Evolutionary conservation across 2,797 vertebrate species (phyloP).

Genomic region (Malacoraja senta): DNA sequence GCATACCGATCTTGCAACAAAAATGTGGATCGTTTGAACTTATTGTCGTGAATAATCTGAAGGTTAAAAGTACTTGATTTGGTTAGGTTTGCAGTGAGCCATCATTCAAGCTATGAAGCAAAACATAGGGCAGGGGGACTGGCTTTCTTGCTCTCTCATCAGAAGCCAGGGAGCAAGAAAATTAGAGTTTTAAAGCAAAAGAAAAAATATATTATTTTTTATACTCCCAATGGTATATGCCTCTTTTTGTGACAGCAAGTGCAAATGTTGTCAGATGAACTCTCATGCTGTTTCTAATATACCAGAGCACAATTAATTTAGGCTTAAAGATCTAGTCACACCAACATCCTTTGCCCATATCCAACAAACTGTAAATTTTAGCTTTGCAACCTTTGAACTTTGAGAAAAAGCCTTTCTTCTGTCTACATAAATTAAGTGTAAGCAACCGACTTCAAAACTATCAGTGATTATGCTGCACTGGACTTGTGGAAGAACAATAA

Average conservation of each 20-base stretch:
- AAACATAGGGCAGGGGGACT: not conserved
- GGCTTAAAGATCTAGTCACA: not conserved
- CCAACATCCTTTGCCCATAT: not conserved
- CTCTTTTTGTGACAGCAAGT: not conserved
- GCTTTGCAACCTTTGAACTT: not conserved
- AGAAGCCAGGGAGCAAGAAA: not conserved
- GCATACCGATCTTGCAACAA: not conserved
- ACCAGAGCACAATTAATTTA: not conserved
- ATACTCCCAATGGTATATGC: not conserved
- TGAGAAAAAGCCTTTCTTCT: not conserved
- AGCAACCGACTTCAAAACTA: not conserved
- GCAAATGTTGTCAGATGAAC: not conserved
- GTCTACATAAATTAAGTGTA: not conserved
- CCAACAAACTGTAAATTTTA: not conserved
- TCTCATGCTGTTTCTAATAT: not conserved
- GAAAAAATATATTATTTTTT: not conserved
- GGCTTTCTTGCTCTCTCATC: not conserved
- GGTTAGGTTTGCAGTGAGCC: not conserved
- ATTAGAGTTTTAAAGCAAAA: not conserved
- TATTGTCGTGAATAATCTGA: not conserved
- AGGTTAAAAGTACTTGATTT: not conserved
- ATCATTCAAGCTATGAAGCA: not conserved
- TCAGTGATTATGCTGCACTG: not conserved
- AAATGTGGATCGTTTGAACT: not conserved
- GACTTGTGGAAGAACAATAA: not conserved